phyloP scores from a whole-genome alignment of 1,140 invertebrate genomes.

The Ectropis grisescens region DNA sequence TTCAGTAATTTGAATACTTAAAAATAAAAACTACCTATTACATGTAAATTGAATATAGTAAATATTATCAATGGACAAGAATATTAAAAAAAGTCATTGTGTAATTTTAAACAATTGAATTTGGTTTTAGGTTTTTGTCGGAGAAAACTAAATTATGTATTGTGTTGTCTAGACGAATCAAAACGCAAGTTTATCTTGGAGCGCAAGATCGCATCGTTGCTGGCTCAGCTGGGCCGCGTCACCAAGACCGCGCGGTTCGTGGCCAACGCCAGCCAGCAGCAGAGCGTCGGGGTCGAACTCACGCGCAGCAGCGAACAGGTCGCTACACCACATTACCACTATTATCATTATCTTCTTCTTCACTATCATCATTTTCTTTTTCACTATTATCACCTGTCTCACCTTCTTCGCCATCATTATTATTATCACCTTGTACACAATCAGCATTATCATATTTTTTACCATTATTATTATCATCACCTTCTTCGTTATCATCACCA shows the following conservation, averaged over 20 bases:
- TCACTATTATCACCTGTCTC: no score
- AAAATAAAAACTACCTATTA: no score
- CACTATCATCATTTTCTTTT: neutral
- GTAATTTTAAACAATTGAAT: no score
- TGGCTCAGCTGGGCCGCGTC: slow-evolving; percentile 85
- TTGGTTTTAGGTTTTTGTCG: no score
- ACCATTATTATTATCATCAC: no score
- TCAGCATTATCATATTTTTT: neutral
- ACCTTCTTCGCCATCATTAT: no score
- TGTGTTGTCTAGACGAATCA: slow-evolving; percentile 73
- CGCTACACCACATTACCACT: neutral
- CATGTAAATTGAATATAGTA: no score
- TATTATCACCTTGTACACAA: no score
- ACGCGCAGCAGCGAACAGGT: neutral
- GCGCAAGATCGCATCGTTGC: slow-evolving; percentile 88
- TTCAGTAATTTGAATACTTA: neutral
- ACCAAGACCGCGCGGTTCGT: slow-evolving; percentile 94
- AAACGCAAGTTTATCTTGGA: slow-evolving; percentile 92
- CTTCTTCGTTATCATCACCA: no score
- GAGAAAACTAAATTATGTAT: slow-evolving; percentile 1
- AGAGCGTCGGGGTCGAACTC: slow-evolving; percentile 80
- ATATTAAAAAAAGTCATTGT: no score
- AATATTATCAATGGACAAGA: no score
- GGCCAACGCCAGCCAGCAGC: slow-evolving; percentile 81
- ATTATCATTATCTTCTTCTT: neutral